Evolutionary conservation across 2,888 invertebrate species (phyloP).

Genomic region (Melieria picta): DNA sequence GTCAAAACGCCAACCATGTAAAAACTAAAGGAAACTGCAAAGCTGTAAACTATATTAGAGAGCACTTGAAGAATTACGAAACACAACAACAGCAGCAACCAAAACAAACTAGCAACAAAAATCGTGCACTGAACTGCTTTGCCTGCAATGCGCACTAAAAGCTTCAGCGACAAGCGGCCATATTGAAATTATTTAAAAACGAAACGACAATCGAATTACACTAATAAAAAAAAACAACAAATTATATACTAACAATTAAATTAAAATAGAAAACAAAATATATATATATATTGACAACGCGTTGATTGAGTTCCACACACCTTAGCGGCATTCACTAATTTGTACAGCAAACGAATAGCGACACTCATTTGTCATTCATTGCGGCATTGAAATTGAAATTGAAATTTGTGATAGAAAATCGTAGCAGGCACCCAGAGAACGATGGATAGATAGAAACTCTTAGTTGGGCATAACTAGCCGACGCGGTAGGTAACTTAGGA

Average conservation of each 20-base stretch:
- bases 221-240: constrained; percentile 9
- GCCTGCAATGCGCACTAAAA: background rate
- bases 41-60: background rate
- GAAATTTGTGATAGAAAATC: too few relatives aligned
- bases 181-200: constrained; percentile 17
- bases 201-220: constrained; percentile 30
- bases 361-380: too few relatives aligned
- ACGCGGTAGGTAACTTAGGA: too few relatives aligned
- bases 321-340: too few relatives aligned
- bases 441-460: too few relatives aligned
- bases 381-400: too few relatives aligned
- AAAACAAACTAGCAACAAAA: background rate
- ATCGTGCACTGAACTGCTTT: too few relatives aligned
- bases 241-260: background rate
- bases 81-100: background rate
- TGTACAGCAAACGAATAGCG: too few relatives aligned
- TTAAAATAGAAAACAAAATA: background rate
- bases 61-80: constrained; percentile 1
- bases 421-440: too few relatives aligned
- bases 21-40: background rate
- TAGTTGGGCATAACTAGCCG: too few relatives aligned
- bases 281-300: background rate
- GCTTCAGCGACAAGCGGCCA: constrained; percentile 12
- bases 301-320: too few relatives aligned
- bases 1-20: background rate